Conservation (phyloP, 2,113 vertebrate species). For the Mionectes macconnelli region DNA sequence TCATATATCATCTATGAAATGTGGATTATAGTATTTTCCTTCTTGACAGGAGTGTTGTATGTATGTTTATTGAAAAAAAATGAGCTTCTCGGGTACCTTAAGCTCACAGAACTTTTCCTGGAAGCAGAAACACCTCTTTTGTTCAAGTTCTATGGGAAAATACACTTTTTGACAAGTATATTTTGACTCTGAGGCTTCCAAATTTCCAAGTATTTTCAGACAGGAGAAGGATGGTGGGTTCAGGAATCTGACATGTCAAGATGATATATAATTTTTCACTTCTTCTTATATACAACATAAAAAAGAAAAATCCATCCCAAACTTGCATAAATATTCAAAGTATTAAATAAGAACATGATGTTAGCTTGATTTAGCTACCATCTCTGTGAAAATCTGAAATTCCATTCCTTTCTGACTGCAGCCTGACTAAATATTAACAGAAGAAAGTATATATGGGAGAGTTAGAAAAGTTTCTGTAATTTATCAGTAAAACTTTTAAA, state of each 20-base stretch:
- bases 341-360: not conserved
- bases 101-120: not conserved
- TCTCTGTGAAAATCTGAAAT: not conserved
- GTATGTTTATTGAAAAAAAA: not conserved
- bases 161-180: not conserved
- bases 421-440: not conserved
- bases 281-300: not conserved
- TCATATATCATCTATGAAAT: constrained; percentile 27
- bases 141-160: not conserved
- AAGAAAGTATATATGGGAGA: not conserved
- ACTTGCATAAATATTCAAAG: not conserved
- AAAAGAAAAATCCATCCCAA: constrained; percentile 4
- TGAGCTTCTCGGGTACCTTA: not conserved
- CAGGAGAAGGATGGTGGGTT: not conserved
- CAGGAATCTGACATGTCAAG: constrained; percentile 6
- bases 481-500: not conserved
- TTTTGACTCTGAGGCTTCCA: not conserved
- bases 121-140: not conserved
- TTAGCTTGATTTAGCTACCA: not conserved
- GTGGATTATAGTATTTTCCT: not conserved
- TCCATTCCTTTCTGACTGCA: not conserved
- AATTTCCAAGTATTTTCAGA: constrained; percentile 17
- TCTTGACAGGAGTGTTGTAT: not conserved
- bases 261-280: not conserved
- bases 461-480: not conserved